Evolutionary conservation across 2,797 vertebrate genomes (phyloP), one percentile per base, ranked within the genome.

Genomic region (Allochrocebus solatus): DNA sequence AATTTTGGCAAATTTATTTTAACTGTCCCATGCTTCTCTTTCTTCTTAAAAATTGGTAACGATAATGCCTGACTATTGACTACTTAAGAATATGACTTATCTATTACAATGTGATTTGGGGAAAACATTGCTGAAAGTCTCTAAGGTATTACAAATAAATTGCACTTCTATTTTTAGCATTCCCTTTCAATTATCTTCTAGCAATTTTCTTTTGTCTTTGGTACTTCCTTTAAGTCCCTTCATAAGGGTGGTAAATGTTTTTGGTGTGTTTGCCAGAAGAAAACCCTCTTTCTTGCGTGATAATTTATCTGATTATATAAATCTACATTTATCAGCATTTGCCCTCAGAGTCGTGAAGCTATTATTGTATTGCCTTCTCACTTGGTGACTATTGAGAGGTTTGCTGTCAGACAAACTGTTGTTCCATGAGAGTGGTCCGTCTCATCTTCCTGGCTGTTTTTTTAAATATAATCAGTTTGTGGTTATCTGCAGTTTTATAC

Each of bases 1-100:
- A 86, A 74, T 89, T 85, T 95, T 79, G n/a, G 33, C 11, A 24
- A 33, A 39, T 95, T 94, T 67, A 8, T 86, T 91, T 89, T 79
- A 83, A 48, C 17, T 75, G 26, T 33, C 14, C 21, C 8, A 76
- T 53, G 36, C 24, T 88, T 78, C 46, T n/a, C 26, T 64, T 84
- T 88, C 8, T 86, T 67, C 8, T 86, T 59, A 96, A 86, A 86
- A 76, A 55, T 30, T 61, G 26, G 1, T 12, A 26, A 3, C 84
- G 26, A 53, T 76, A 57, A 48, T 61, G 61, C 19, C 4, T 86
- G n/a, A 48, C 14, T 80, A 17, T 26, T 55, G 80, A 76, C 43
- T 61, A 4, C 53, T 36, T 86, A 89, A 50, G 11, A 48, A 46
- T 36, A 46, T 80, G 7, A 33, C 10, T 16, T 91, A 72, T n/a